Base-by-base conservation (phyloP, 2,888 invertebrate species). In the Drosophila cognata region DNA sequence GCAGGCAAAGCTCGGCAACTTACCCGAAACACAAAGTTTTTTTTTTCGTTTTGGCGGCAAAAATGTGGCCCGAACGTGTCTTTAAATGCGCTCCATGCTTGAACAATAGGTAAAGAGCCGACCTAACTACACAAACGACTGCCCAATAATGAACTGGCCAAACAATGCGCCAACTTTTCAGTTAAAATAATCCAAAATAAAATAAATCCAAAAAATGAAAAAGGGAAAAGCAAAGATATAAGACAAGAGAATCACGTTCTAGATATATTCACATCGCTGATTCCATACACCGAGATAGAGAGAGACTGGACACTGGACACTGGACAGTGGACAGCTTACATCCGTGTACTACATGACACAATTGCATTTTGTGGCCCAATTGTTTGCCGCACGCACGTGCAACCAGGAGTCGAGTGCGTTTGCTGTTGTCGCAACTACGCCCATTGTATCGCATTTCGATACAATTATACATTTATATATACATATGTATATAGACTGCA, bases 321-420 rank as follows among this genome's bases (percentile, higher is more conserved):
- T n/a, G n/a, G n/a, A n/a, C n/a, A n/a, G 48, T 67, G 74, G 50
- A 65, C 72, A 69, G 57, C 56, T 50, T 46, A 65, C 77, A 55
- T 57, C 16, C 62, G n/a, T 65, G 66, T 77, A 71, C 55, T 70
- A 72, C 80, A 82, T 90, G 84, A 73, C 71, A 86, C 85, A 85
- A 85, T 90, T 85, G 88, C 84, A 74, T 77, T 81, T 61, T 70
- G 77, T 65, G 53, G 77, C 62, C 55, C 84, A 86, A 90, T 85
- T 90, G 85, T 90, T 69, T 55, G 58, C 16, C 67, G 53, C 84
- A 88, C 85, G 90, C 85, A 85, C 90, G 85, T 85, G 85, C 89
- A 85, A 58, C 72, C 56, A 70, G 55, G 59, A 80, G 89, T 85
- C 84, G 90, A 90, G 85, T 85, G 74, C 65, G 56, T 51, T 65